These are phyloP conservation scores for Polypedilum vanderplanki DNA, from an alignment of 1,140 invertebrate genomes.

Conservation along the genomic window DNA sequence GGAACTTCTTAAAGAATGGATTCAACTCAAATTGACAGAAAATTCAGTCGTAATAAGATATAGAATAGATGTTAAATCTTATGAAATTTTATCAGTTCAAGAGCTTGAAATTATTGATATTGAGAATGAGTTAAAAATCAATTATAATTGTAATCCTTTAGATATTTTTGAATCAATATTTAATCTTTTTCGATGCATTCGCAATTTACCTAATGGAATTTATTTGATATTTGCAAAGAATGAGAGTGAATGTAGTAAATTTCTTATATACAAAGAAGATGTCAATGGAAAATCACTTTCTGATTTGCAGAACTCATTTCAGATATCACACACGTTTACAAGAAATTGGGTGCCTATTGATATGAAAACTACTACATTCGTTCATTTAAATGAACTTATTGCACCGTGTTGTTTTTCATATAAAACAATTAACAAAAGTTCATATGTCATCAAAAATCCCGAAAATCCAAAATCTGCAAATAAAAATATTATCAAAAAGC, in stretches of 20 bases:
- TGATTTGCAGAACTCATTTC: background rate
- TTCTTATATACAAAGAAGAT: background rate
- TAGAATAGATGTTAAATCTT: conserved; percentile 6
- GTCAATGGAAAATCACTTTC: background rate
- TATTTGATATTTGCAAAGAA: background rate
- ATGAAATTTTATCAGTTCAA: background rate
- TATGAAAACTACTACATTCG: background rate
- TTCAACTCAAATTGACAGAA: background rate
- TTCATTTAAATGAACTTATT: background rate
- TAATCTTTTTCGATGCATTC: background rate
- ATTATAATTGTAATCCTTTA: background rate
- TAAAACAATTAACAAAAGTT: background rate
- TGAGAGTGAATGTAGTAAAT: background rate
- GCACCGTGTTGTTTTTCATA: background rate
- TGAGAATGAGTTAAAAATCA: background rate
- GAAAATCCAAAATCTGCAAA: background rate
- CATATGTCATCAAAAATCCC: background rate
- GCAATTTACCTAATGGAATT: background rate
- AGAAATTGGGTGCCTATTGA: background rate
- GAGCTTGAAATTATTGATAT: background rate
- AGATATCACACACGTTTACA: background rate
- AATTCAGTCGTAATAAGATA: background rate
- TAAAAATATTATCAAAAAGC: background rate
- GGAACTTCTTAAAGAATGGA: conserved; percentile 30
- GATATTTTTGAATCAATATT: background rate